Percentiles rank a stretch among this genome's conserved stretches.
These are phyloP conservation scores for Synanthedon vespiformis DNA, from an alignment of 2,888 invertebrate genomes.

Conservation along the genomic window DNA sequence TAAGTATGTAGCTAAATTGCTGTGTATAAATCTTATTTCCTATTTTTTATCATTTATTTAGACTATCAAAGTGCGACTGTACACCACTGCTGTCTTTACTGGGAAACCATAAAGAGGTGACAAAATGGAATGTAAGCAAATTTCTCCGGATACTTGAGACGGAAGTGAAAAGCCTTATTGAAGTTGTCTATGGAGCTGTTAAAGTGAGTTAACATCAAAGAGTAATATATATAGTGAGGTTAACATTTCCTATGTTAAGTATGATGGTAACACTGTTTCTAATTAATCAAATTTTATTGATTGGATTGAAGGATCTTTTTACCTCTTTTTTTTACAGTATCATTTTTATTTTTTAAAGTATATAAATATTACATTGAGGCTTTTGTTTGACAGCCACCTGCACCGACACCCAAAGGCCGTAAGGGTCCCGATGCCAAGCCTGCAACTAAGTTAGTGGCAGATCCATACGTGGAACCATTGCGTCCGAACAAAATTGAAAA, in stretches of 20 bases:
- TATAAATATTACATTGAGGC: too few species aligned
- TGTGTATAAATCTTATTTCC: too few species aligned
- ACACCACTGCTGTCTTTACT: constrained; percentile 59
- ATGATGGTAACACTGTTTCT: too few species aligned
- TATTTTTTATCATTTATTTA: constrained; percentile 6
- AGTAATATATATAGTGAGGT: too few species aligned
- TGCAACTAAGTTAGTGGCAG: constrained; percentile 55
- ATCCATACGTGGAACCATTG: constrained; percentile 43
- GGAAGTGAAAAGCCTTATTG: constrained; percentile 63
- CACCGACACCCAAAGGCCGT: constrained; percentile 42
- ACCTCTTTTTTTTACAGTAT: too few species aligned
- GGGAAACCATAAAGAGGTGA: constrained; percentile 69
- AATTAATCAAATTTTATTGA: too few species aligned
- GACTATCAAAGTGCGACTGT: constrained; percentile 57
- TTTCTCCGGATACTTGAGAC: constrained; percentile 64
- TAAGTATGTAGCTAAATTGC: too few species aligned
- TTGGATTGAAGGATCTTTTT: too few species aligned
- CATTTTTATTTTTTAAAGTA: too few species aligned
- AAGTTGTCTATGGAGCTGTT: constrained; percentile 60
- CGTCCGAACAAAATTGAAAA: constrained; percentile 51
- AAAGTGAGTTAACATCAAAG: constrained; percentile 28
- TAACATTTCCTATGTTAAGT: too few species aligned
- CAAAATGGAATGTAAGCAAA: constrained; percentile 66
- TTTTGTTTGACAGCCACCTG: constrained; percentile 40
- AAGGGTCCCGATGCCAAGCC: constrained; percentile 23